phyloP scores from a whole-genome alignment of 2,888 invertebrate species.

The Ectobius pallidus region DNA sequence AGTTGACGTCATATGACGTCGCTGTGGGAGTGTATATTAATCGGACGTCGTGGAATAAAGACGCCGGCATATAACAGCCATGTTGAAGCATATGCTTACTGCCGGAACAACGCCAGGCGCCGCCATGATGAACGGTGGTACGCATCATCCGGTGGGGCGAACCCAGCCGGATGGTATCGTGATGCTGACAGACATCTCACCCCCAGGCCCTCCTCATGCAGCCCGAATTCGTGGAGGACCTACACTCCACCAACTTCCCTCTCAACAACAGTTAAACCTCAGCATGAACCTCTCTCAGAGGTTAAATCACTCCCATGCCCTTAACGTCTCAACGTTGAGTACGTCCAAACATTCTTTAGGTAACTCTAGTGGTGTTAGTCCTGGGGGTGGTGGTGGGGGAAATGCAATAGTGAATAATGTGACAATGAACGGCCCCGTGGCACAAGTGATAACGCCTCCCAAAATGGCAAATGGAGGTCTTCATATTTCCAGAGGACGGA shows the following conservation, averaged over 20 bases:
- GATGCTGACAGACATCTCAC: slow-evolving; percentile 42
- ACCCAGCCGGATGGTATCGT: slow-evolving; percentile 19
- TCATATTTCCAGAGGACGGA: slow-evolving; percentile 61
- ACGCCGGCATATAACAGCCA: slow-evolving; percentile 49
- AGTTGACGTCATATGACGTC: slow-evolving; percentile 11
- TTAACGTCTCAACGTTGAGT: slow-evolving; percentile 60
- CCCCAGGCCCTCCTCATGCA: slow-evolving; percentile 45
- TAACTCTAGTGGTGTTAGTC: slow-evolving; percentile 63
- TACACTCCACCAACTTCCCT: slow-evolving; percentile 49
- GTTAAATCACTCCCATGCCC: slow-evolving; percentile 47
- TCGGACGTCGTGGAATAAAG: slow-evolving; percentile 1
- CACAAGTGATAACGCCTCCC: slow-evolving; percentile 47
- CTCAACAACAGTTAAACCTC: slow-evolving; percentile 52
- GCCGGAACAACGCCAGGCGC: slow-evolving; percentile 58
- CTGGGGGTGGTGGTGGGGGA: slow-evolving; percentile 52
- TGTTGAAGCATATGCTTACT: slow-evolving; percentile 75
- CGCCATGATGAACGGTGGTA: slow-evolving; percentile 47
- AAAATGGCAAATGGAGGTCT: slow-evolving; percentile 61
- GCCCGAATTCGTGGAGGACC: not conserved
- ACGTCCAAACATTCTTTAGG: slow-evolving; percentile 69
- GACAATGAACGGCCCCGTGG: slow-evolving; percentile 59
- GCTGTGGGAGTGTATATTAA: not conserved
- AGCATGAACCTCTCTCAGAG: slow-evolving; percentile 55
- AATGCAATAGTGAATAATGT: slow-evolving; percentile 45
- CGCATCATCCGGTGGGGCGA: not conserved